Percentiles rank a stretch among this genome's conserved stretches.
phyloP scores from a whole-genome alignment of 2,113 vertebrate species.

The Tiliqua scincoides region DNA sequence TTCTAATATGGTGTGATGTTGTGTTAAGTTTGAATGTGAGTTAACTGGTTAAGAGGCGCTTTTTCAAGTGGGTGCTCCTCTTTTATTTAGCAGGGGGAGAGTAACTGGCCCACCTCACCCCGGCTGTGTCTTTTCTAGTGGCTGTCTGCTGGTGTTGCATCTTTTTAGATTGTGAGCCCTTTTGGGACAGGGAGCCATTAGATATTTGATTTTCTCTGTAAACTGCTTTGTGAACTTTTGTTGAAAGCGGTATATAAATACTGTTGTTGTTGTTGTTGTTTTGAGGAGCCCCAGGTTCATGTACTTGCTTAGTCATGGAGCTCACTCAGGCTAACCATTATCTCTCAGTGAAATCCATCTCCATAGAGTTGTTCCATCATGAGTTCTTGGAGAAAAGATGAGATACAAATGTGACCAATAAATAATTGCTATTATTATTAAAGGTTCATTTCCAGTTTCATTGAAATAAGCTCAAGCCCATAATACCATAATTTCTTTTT shows the following conservation, averaged over 20 bases:
- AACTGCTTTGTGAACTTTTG: too few species aligned
- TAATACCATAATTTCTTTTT: not conserved
- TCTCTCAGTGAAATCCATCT: not conserved
- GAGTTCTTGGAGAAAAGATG: not conserved
- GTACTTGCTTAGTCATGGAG: not conserved
- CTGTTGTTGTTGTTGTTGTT: too few species aligned
- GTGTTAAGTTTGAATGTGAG: not conserved
- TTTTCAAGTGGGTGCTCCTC: too few species aligned
- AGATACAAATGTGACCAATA: not conserved
- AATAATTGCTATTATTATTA: conserved; percentile 1
- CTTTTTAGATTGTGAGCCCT: too few species aligned
- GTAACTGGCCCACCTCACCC: too few species aligned
- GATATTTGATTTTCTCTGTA: too few species aligned
- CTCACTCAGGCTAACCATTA: not conserved
- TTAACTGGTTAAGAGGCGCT: too few species aligned
- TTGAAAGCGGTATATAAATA: too few species aligned
- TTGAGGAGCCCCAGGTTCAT: not conserved
- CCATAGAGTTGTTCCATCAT: not conserved
- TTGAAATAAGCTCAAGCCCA: not conserved
- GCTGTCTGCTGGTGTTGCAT: too few species aligned
- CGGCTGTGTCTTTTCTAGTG: too few species aligned
- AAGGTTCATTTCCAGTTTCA: not conserved
- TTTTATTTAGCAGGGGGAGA: too few species aligned
- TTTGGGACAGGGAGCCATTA: too few species aligned
- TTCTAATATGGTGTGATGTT: not conserved